Base-by-base conservation (phyloP, 2,888 invertebrate genomes). In the Drosophila kanekoi region DNA sequence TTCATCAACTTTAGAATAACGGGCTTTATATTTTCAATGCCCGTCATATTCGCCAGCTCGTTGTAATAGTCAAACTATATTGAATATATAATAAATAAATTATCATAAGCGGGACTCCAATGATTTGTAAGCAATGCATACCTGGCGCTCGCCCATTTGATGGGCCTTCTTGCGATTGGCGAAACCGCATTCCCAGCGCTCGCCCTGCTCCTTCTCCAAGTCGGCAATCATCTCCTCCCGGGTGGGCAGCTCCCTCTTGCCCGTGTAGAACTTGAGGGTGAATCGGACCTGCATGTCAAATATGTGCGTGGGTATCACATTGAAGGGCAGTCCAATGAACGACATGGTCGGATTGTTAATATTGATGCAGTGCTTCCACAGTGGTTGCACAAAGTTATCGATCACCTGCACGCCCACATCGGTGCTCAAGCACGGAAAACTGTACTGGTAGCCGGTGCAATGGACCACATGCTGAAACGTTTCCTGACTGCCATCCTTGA, bases 331-430 rank as follows among this genome's bases (percentile, higher is more conserved):
- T 0, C 98, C 98, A 69, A 98, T 94, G 75, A 98, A 95, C 59
- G 95, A 95, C 94, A 98, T 95, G 2, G 95, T 94, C 2, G 97
- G 97, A 85, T 95, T 94, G 78, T 95, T 93, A 49, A 96, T 95
- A 91, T 97, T 96, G 54, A 98, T 94, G 58, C 97, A 92, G 90
- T 98, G 98, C 91, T 97, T 97, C 94, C 97, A 97, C 6, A 98
- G 93, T 0, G 97, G 96, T 79, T 95, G 95, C 51, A 98, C 95
- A 93, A 95, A 95, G 91, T 96, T 96, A 67, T 96, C 95, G 56
- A 96, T 95, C 4, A 96, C 95, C 38, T 91, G 93, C 43, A 97
- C 93, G 20, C 94, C 94, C 90, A 96, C 96, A 10, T 94, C 94
- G 45, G 93, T 91, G 67, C 94, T 93, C 65, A 97, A 93, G 92